These are phyloP conservation scores for Virgularia gustaviana DNA, from an alignment of 92 coral and sea anemone species.

Conservation along the genomic window DNA sequence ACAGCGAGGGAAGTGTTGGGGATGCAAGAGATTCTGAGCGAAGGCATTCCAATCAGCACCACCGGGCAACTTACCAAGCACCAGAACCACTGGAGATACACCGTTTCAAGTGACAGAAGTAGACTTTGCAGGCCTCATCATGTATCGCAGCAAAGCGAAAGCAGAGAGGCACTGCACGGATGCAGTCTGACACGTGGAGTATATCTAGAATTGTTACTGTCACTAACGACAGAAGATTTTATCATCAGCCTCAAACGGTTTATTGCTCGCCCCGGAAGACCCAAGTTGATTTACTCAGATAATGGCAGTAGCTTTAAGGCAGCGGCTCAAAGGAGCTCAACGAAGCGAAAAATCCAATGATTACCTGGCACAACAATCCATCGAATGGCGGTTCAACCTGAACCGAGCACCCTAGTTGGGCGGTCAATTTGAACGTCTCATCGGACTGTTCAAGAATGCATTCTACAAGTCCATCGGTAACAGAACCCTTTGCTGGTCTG, in stretches of 20 bases:
- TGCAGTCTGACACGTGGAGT: conserved; percentile 37
- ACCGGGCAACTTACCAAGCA: conserved; percentile 25
- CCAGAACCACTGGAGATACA: conserved; percentile 33
- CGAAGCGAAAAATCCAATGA: conserved; percentile 5
- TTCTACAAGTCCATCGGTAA: no score
- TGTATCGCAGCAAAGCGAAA: conserved; percentile 5
- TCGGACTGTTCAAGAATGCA: conserved; percentile 42
- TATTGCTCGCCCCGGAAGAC: conserved; percentile 23
- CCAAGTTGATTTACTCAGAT: conserved; percentile 30
- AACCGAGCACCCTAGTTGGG: conserved; percentile 32
- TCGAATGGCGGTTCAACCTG: conserved; percentile 41
- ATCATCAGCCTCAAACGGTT: conserved; percentile 19
- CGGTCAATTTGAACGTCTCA: conserved; percentile 39
- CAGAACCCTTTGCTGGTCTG: conserved; percentile 24
- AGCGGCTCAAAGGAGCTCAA: conserved; percentile 16
- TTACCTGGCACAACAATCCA: conserved; percentile 2
- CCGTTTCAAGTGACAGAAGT: conserved; percentile 38
- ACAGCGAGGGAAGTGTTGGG: conserved; percentile 24
- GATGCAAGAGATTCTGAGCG: conserved; percentile 18
- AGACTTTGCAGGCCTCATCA: conserved; percentile 53
- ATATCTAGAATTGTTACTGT: conserved; percentile 3
- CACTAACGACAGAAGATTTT: conserved; percentile 6
- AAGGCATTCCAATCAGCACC: conserved; percentile 10
- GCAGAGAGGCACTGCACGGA: conserved; percentile 33
- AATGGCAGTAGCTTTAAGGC: conserved; percentile 29